Evolutionary conservation across 2,113 vertebrate genomes (phyloP), one percentile per base, ranked within the genome.

Genomic region (Lophura nycthemera): DNA sequence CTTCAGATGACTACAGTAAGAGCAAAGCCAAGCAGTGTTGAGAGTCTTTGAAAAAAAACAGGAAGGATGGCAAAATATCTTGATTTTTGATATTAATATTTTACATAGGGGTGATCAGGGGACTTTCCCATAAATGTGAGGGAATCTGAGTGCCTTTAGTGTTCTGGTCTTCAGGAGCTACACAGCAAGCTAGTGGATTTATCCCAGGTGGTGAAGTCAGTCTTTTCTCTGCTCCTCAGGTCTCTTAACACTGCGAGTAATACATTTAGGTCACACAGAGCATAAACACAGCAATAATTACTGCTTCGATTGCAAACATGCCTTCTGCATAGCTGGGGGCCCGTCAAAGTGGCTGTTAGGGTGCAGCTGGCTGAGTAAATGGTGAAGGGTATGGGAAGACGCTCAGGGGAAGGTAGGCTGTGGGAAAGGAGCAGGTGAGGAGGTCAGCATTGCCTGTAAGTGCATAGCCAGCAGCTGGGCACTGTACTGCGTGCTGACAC

Each of bases 171-270:
- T 73, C 1, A 10, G 20, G 57, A 76, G 2, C 7, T 11, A 18
- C 21, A 8, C 0, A 0, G 27, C 27, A 32, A 27, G 11, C 17
- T 47, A 1, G 1, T 18, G 66, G 24, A 0, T 20, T n/a, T 36
- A 16, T 84, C 38, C 13, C 2, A 8, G 20, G 42, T 16, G 40
- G n/a, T 14, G 20, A 13, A 8, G 13, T 67, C 32, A 22, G 47
- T 36, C 29, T 34, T 22, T 38, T 4, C 34, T 73, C 48, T 77
- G 74, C 70, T 66, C 48, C 21, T 81, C 11, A 0, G 2, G 18
- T 52, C 38, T 40, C 19, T 6, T 6, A 19, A 13, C 2, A 10
- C 22, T 3, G 16, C 21, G 14, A 52, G 30, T 19, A 19, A 13
- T 1, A 0, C 47, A 21, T 48, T 64, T 11, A 30, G 67, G 40